Conservation (phyloP, 2,888 invertebrate genomes). For the Bugula neritina region DNA sequence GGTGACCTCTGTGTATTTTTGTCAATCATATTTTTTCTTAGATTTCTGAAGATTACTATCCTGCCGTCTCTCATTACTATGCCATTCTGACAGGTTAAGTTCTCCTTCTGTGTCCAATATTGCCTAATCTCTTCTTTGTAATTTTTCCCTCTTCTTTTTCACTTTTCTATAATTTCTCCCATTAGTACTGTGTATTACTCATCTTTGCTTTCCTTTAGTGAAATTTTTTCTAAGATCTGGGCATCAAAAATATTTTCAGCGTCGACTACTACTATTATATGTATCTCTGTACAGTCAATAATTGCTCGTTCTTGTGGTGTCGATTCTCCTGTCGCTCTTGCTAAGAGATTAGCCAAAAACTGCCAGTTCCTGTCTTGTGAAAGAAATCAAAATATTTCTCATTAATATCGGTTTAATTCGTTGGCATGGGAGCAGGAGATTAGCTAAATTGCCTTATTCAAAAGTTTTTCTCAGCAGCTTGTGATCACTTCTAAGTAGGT, state of each 20-base stretch:
- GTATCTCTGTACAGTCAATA: not conserved
- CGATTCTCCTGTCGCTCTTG: not conserved
- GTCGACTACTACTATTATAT: not conserved
- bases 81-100: slow-evolving; percentile 14
- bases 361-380: not conserved
- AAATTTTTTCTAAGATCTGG: not conserved
- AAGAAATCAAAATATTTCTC: not conserved
- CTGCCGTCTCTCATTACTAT: slow-evolving; percentile 28
- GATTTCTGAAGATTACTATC: slow-evolving; percentile 28
- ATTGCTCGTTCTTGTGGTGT: not conserved
- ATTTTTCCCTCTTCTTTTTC: not conserved
- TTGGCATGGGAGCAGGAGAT: not conserved
- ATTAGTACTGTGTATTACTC: not conserved
- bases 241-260: not conserved
- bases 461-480: not conserved
- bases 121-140: not conserved
- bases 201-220: not conserved
- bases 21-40: slow-evolving; percentile 27
- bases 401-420: not conserved
- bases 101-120: not conserved
- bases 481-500: not conserved
- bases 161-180: not conserved
- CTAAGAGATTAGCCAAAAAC: not conserved
- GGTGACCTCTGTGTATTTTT: slow-evolving; percentile 29
- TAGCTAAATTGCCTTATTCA: not conserved